These are phyloP conservation scores for Drosophila subobscura DNA, from an alignment of 1,140 invertebrate species.

Conservation along the genomic window DNA sequence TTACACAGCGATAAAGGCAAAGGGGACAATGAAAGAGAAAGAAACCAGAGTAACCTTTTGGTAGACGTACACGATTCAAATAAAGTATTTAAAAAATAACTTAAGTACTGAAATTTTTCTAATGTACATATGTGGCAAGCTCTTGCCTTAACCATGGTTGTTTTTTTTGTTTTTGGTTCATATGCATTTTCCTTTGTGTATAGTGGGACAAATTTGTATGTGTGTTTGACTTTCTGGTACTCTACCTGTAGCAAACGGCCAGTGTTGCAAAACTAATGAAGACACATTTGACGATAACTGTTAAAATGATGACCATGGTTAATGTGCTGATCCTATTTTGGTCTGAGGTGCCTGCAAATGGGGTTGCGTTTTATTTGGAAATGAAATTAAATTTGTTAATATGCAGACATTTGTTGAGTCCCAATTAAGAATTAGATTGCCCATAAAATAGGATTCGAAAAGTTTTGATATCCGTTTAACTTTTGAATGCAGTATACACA, in stretches of 20 bases:
- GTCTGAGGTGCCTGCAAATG: constrained; percentile 88
- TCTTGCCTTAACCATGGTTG: too few relatives aligned
- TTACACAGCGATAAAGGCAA: constrained; percentile 45
- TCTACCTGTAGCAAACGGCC: constrained; percentile 98
- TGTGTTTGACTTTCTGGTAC: constrained; percentile 83
- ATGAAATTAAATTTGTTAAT: constrained; percentile 47
- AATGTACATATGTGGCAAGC: constrained; percentile 2
- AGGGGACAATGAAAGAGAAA: constrained; percentile 29
- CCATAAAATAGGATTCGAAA: too few relatives aligned
- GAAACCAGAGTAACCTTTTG: constrained; percentile 8
- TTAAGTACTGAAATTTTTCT: constrained; percentile 8
- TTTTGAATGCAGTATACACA: constrained; percentile 1
- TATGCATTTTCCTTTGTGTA: too few relatives aligned
- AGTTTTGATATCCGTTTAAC: background rate
- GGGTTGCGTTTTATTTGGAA: constrained; percentile 67
- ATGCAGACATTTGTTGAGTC: constrained; percentile 25
- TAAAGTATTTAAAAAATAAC: too few relatives aligned
- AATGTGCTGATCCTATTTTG: constrained; percentile 93
- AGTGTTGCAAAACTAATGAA: constrained; percentile 97
- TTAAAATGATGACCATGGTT: constrained; percentile 95
- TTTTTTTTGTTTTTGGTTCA: too few relatives aligned
- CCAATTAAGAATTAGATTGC: constrained; percentile 9
- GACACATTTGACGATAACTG: constrained; percentile 94
- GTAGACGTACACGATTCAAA: too few relatives aligned
- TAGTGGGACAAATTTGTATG: constrained; percentile 7